These are phyloP conservation scores for Cyprichromis sp. DNA, from an alignment of 2,113 vertebrate genomes.

Conservation along the genomic window DNA sequence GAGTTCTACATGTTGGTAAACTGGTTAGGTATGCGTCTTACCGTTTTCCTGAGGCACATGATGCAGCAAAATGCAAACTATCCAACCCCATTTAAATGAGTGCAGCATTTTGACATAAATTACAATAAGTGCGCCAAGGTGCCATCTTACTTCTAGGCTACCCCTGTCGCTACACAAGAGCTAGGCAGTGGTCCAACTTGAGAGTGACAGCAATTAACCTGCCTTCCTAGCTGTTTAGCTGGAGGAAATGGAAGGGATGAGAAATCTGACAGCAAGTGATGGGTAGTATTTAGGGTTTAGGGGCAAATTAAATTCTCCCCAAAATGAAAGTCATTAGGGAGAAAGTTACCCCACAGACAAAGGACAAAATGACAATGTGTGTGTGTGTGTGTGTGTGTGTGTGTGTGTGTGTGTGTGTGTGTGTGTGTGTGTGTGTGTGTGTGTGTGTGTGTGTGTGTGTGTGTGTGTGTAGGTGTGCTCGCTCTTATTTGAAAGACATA, in stretches of 20 bases:
- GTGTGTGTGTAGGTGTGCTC: slow-evolving; percentile 32
- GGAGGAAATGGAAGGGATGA: slow-evolving; percentile 95
- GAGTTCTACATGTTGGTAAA: slow-evolving; percentile 17
- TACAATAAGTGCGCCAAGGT: slow-evolving; percentile 56
- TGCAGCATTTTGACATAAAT: slow-evolving; percentile 54
- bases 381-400: neutral
- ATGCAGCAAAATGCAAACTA: slow-evolving; percentile 55
- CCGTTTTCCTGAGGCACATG: slow-evolving; percentile 36
- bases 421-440: neutral
- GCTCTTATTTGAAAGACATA: slow-evolving; percentile 62
- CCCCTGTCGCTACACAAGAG: slow-evolving; percentile 43
- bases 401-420: too few species aligned
- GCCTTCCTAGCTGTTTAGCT: slow-evolving; percentile 97
- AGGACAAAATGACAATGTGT: slow-evolving; percentile 41
- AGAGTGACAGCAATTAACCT: slow-evolving; percentile 99
- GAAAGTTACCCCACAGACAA: slow-evolving; percentile 64
- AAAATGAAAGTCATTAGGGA: slow-evolving; percentile 95
- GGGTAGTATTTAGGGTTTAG: slow-evolving; percentile 95
- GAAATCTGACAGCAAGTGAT: slow-evolving; percentile 98
- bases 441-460: slow-evolving; percentile 25
- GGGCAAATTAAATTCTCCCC: slow-evolving; percentile 93
- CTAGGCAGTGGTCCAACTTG: slow-evolving; percentile 90
- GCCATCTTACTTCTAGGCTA: slow-evolving; percentile 53
- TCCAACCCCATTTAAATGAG: slow-evolving; percentile 47
- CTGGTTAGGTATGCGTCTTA: neutral